Evolutionary conservation across 2,797 vertebrate genomes (phyloP).

Genomic region (Chromis chromis): DNA sequence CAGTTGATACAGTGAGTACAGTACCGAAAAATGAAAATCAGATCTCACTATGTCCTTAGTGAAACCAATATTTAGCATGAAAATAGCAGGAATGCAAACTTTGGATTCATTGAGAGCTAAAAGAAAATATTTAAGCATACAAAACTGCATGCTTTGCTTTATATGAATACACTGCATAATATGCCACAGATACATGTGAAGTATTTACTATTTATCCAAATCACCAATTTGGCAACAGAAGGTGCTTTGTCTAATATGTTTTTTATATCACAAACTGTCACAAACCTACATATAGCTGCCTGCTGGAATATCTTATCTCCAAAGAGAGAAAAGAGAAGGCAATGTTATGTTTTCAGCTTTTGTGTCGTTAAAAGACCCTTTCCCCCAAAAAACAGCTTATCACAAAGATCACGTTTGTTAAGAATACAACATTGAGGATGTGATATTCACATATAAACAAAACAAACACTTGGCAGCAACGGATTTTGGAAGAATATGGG

Average conservation of each 20-base stretch:
- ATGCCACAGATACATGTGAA: constrained; percentile 53
- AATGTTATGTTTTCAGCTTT: constrained; percentile 74
- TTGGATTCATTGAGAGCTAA: constrained; percentile 34
- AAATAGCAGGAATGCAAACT: constrained; percentile 75
- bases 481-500: constrained; percentile 72
- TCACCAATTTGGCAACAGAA: constrained; percentile 71
- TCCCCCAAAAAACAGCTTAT: constrained; percentile 68
- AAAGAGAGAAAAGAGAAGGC: constrained; percentile 68
- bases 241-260: constrained; percentile 69
- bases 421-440: constrained; percentile 79
- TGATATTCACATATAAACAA: constrained; percentile 78
- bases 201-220: constrained; percentile 49
- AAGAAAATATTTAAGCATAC: constrained; percentile 13
- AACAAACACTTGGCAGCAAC: constrained; percentile 75
- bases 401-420: constrained; percentile 69
- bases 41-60: constrained; percentile 38
- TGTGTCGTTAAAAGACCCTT: constrained; percentile 58
- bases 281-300: constrained; percentile 80
- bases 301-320: constrained; percentile 74
- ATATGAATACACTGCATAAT: constrained; percentile 45
- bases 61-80: constrained; percentile 52
- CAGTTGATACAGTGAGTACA: constrained; percentile 39
- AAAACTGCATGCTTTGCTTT: constrained; percentile 33
- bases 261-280: constrained; percentile 65
- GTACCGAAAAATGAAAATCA: constrained; percentile 40